Evolutionary conservation across 2,113 vertebrate species (phyloP).

Genomic region (Neotoma lepida): DNA sequence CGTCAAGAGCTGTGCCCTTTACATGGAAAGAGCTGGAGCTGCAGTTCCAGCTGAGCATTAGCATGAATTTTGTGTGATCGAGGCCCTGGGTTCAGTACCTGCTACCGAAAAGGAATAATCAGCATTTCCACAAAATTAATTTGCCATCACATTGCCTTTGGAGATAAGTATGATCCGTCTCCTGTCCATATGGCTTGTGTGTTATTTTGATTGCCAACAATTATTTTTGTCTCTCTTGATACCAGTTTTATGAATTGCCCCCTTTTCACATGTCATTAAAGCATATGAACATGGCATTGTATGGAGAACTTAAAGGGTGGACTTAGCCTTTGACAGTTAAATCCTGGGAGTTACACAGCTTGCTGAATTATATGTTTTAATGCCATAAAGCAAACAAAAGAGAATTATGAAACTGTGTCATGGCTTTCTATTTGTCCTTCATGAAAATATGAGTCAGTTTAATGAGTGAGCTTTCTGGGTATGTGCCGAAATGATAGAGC

Average conservation of each 20-base stretch:
- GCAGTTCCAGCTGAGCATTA: not conserved
- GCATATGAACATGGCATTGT: not conserved
- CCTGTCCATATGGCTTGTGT: not conserved
- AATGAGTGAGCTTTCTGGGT: not conserved
- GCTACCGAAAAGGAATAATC: not conserved
- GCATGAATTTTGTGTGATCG: not conserved
- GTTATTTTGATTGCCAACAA: conserved; percentile 29
- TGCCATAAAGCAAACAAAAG: conserved; percentile 12
- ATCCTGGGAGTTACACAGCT: conserved; percentile 3
- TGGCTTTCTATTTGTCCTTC: not conserved
- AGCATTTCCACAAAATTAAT: conserved; percentile 23
- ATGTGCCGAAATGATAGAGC: not conserved
- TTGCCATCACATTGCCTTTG: conserved; percentile 9
- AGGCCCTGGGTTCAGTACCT: not conserved
- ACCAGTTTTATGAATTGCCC: conserved; percentile 25
- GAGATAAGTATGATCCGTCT: not conserved
- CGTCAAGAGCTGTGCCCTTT: not conserved
- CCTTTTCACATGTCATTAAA: conserved; percentile 43
- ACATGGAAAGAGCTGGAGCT: not conserved
- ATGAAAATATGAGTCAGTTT: conserved; percentile 21
- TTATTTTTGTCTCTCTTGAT: conserved; percentile 35
- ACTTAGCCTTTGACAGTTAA: conserved; percentile 31
- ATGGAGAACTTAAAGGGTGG: conserved; percentile 18
- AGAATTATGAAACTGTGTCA: conserved; percentile 16
- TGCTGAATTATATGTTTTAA: conserved; percentile 43